Evolutionary conservation across 2,797 vertebrate species (phyloP).

Genomic region (Lacerta bilineata): DNA sequence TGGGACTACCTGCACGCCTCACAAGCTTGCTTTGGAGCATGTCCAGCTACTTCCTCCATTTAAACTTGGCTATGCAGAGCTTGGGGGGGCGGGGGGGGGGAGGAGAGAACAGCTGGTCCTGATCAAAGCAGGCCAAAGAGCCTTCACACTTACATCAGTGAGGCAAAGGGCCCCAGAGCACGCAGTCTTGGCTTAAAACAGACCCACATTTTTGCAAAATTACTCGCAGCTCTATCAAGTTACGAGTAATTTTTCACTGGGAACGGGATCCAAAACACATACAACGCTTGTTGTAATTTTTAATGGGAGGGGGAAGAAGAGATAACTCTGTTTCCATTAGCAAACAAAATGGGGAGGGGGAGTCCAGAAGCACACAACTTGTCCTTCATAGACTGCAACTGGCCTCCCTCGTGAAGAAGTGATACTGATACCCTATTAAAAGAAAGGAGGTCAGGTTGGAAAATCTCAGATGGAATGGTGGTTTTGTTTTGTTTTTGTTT

Average conservation of each 20-base stretch:
- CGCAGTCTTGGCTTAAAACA: conserved; percentile 55
- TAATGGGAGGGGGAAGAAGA: background rate
- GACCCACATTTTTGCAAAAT: conserved; percentile 67
- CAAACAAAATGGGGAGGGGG: background rate
- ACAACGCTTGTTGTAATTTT: conserved; percentile 8
- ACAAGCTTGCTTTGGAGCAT: background rate
- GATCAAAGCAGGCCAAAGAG: conserved; percentile 38
- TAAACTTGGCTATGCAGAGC: conserved; percentile 46
- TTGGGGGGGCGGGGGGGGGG: background rate
- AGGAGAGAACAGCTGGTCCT: conserved; percentile 51
- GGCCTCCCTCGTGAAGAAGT: conserved; percentile 36
- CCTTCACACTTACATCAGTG: conserved; percentile 61
- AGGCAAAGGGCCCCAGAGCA: conserved; percentile 49
- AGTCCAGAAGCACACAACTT: background rate
- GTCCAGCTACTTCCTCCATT: background rate
- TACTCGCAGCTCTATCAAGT: conserved; percentile 62
- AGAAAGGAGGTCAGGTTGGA: background rate
- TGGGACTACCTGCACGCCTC: background rate
- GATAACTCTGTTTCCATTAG: conserved; percentile 37
- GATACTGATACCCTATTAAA: conserved; percentile 34
- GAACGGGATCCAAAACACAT: conserved; percentile 53
- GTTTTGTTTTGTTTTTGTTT: background rate
- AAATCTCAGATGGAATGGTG: conserved; percentile 43
- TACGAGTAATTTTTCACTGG: conserved; percentile 57
- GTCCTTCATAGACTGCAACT: conserved; percentile 17